Conservation (phyloP, 2,797 vertebrate genomes). For the Mareca penelope region DNA sequence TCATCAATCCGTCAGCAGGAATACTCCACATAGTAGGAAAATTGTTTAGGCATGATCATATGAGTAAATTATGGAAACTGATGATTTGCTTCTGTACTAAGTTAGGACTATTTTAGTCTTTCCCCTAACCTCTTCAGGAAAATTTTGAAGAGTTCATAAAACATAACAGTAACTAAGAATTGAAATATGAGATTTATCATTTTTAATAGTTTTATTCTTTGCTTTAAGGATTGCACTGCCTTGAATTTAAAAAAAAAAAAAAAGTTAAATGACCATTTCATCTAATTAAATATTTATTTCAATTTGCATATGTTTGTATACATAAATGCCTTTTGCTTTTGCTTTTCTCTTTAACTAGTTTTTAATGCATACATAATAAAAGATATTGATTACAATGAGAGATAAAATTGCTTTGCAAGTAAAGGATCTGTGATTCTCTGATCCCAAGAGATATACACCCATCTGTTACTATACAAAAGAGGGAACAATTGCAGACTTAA, state of each 20-base stretch:
- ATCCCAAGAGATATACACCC: neutral
- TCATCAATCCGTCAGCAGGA: neutral
- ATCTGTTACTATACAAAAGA: conserved; percentile 4
- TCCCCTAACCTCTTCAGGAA: neutral
- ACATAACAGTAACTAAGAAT: neutral
- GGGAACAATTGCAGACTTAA: conserved; percentile 31
- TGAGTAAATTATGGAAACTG: neutral
- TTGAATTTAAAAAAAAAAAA: neutral
- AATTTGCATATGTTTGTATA: neutral
- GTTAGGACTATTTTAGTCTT: neutral
- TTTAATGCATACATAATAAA: conserved; percentile 19
- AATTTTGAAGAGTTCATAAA: neutral
- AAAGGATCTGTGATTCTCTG: neutral
- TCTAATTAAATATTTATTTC: neutral
- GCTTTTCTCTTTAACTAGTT: neutral
- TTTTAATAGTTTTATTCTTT: neutral
- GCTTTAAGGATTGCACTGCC: too few relatives aligned
- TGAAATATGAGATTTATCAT: neutral
- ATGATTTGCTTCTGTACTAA: neutral
- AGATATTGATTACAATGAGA: conserved; percentile 5
- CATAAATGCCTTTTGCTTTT: neutral
- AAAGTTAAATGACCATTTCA: neutral
- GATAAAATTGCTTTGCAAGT: conserved; percentile 14
- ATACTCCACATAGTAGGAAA: neutral
- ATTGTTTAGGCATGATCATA: neutral